Conservation (phyloP, 1,140 invertebrate species). For the Spodoptera litura region DNA sequence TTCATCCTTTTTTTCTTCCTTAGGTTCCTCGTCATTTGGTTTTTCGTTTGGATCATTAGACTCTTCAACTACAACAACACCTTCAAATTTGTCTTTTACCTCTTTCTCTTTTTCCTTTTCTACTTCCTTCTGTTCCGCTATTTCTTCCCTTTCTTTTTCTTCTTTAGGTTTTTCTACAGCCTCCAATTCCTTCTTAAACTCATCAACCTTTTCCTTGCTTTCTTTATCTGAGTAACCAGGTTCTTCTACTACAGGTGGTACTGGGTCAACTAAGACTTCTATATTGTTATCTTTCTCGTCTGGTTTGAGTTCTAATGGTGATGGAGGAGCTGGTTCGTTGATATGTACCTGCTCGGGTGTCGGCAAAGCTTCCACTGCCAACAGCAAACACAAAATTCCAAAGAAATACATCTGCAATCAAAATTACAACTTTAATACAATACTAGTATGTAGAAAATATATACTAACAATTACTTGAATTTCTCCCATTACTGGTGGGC, state of each 20-base stretch:
- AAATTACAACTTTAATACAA: not conserved
- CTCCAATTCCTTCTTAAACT: not conserved
- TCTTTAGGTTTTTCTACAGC: not conserved
- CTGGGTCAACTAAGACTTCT: not conserved
- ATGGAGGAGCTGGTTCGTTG: not conserved
- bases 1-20: conserved; percentile 10
- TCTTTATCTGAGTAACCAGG: not conserved
- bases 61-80: not conserved
- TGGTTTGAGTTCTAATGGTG: not conserved
- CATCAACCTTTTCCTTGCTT: not conserved
- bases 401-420: conserved; percentile 7
- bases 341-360: conserved; percentile 1
- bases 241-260: not conserved
- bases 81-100: not conserved
- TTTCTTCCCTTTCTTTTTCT: not conserved
- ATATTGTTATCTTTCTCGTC: not conserved
- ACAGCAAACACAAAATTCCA: not conserved
- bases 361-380: not conserved
- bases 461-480: too few relatives aligned
- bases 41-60: not conserved
- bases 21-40: not conserved
- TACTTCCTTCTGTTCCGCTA: not conserved
- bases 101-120: too few relatives aligned
- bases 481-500: too few relatives aligned
- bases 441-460: too few relatives aligned